Evolutionary conservation across 2,888 invertebrate genomes (phyloP).

Genomic region (Metacarcinus magister): DNA sequence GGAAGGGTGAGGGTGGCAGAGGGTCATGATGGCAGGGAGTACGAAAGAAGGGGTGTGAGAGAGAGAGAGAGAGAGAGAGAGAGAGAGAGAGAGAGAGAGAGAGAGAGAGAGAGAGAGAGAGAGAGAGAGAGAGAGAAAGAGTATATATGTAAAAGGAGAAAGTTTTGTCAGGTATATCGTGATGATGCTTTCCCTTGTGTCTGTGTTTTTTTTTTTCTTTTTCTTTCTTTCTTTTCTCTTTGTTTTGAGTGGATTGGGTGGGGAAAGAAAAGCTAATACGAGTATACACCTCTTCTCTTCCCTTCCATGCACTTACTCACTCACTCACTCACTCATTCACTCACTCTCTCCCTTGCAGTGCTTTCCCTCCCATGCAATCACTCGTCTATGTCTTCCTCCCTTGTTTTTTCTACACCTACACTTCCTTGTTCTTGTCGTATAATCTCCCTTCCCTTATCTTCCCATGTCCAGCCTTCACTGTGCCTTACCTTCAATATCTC

Average conservation of each 20-base stretch:
- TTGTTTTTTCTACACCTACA: no score
- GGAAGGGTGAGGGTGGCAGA: neutral
- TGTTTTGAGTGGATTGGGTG: neutral
- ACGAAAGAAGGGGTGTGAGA: neutral
- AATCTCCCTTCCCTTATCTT: neutral
- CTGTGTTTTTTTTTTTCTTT: neutral
- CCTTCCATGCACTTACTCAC: no score
- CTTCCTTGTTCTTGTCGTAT: no score
- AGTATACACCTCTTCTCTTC: no score
- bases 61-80: constrained; percentile 15
- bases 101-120: neutral
- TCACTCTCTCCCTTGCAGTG: neutral
- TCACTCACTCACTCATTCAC: no score
- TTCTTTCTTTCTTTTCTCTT: no score
- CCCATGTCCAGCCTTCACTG: neutral
- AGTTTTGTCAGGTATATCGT: neutral
- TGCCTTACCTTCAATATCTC: neutral
- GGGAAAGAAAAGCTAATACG: neutral
- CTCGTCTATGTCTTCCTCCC: neutral
- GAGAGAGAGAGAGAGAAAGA: no score
- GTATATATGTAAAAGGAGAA: neutral
- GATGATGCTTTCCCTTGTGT: neutral
- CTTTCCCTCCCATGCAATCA: neutral
- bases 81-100: constrained; percentile 14
- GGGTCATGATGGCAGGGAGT: no score